These are phyloP conservation scores for Schrankia costaestrigalis DNA, from an alignment of 2,888 invertebrate species.

Conservation along the genomic window DNA sequence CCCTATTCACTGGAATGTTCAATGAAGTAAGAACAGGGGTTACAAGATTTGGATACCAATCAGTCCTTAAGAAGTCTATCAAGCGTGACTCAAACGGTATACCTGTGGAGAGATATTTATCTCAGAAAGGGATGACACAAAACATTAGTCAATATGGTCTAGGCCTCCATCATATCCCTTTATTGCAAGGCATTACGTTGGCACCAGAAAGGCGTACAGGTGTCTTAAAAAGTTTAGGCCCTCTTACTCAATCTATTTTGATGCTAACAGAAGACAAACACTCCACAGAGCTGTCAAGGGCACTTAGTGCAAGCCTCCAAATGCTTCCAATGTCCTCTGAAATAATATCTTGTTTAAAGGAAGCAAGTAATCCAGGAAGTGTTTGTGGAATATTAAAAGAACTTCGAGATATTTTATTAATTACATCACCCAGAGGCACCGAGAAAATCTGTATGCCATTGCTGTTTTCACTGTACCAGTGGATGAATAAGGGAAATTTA, in stretches of 20 bases:
- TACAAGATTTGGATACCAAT: constrained; percentile 1
- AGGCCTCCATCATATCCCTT: constrained; percentile 4
- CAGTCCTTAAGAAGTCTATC: neutral
- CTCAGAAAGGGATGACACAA: neutral
- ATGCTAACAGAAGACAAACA: constrained; percentile 1
- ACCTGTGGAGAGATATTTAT: neutral
- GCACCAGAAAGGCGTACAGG: constrained; percentile 7
- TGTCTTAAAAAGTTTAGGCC: constrained; percentile 3
- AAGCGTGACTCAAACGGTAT: neutral
- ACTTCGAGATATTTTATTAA: constrained; percentile 24
- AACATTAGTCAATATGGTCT: constrained; percentile 7
- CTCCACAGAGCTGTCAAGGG: constrained; percentile 11
- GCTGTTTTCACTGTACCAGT: neutral
- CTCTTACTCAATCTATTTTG: neutral
- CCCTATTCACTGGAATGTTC: neutral
- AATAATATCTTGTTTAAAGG: constrained; percentile 16
- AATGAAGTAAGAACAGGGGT: constrained; percentile 7
- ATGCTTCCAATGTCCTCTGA: constrained; percentile 31
- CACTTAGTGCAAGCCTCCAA: constrained; percentile 21
- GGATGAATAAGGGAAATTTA: neutral
- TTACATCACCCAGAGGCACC: constrained; percentile 25
- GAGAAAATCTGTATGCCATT: constrained; percentile 23
- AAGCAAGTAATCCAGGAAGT: constrained; percentile 19
- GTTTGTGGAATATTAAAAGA: constrained; percentile 29
- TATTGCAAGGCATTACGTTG: neutral